Evolutionary conservation across 2,888 invertebrate species (phyloP).

Genomic region (Quadroppia sp.): DNA sequence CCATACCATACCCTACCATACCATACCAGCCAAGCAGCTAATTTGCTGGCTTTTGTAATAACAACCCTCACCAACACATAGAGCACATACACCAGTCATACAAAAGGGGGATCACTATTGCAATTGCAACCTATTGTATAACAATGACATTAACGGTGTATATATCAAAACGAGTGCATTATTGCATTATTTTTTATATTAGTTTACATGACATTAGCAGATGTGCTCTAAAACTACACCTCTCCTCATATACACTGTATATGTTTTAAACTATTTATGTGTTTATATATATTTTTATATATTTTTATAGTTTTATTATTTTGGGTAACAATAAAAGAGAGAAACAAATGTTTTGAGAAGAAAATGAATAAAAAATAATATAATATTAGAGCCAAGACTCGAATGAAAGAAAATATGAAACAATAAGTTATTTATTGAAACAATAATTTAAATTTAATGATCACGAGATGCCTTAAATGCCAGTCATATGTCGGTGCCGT

Average conservation of each 20-base stretch:
- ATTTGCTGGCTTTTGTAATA: conserved; percentile 36
- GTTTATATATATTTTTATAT: background rate
- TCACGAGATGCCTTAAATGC: conserved; percentile 15
- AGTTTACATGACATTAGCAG: conserved; percentile 29
- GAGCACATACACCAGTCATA: background rate
- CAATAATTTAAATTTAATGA: conserved; percentile 21
- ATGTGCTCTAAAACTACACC: background rate
- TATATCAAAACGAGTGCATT: conserved; percentile 16
- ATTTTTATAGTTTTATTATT: conserved; percentile 17
- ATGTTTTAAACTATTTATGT: background rate
- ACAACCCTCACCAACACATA: background rate
- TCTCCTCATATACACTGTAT: background rate
- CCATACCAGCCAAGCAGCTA: conserved; percentile 20
- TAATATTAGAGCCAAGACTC: background rate
- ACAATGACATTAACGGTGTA: conserved; percentile 25
- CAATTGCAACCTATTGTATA: conserved; percentile 20
- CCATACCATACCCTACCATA: conserved; percentile 11
- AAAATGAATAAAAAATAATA: background rate
- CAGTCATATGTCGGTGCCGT: background rate
- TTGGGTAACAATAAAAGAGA: background rate
- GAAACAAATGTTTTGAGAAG: background rate
- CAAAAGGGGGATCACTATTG: conserved; percentile 18
- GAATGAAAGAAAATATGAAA: background rate
- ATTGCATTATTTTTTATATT: conserved; percentile 31
- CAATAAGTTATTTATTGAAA: conserved; percentile 7